Evolutionary conservation across 2,888 invertebrate genomes (phyloP), one percentile per base, ranked within the genome.

Genomic region (Coleophora flavipennella): DNA sequence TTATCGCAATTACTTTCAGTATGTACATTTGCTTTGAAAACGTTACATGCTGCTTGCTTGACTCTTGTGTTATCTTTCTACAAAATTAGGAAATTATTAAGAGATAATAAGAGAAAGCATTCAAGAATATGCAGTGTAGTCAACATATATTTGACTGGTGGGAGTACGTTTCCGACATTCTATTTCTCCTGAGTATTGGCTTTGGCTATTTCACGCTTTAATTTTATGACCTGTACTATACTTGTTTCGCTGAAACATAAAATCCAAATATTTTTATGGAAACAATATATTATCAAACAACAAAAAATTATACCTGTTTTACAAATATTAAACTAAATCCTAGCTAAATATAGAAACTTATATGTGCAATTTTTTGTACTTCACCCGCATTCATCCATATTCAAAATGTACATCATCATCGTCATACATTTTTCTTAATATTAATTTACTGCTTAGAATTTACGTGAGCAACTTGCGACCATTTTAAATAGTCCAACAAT

Each of bases 151-250:
- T 13, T 13, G 3, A 33, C 13, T 20, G 20, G 20, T 20, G 20
- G 20, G 33, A 25, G 25, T 29, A 36, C 13, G 39, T 58, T 53
- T 50, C 54, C 48, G 50, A 55, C 48, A 59, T 49, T 57, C 55
- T 52, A 60, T 61, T 59, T 66, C 20, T 49, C 69, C 59, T 64
- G 73, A 72, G 73, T 73, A 73, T 72, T 72, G 61, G 65, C 62
- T 67, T 68, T 66, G 64, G 70, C 67, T 67, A 70, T 73, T 74
- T 72, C 68, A 74, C 66, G 67, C 66, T 67, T 55, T 63, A 67
- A 66, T 66, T 74, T 72, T 73, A 71, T 73, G 63, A 63, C 67
- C 55, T 31, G 67, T 62, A 62, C 47, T 48, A 50, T 53, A 57
- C 50, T 50, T 45, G 48, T 57, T 57, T 52, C 54, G 51, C 44